Evolutionary conservation across 2,113 vertebrate species (phyloP).

Genomic region (Phodopus roborovskii): DNA sequence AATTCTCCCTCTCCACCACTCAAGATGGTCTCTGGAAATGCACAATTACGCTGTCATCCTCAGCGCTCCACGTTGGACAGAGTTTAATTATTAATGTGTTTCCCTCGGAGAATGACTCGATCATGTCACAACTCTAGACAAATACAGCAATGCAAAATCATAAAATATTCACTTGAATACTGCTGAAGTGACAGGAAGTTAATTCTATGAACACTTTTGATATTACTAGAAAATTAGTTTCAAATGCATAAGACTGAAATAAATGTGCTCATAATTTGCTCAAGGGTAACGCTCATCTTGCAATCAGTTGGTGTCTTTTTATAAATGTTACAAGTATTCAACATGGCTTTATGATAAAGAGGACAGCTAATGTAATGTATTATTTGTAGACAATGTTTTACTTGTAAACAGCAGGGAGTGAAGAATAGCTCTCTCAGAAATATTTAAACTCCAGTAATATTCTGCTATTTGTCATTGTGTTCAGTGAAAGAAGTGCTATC

Average conservation of each 20-base stretch:
- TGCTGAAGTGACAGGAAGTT: conserved; percentile 94
- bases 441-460: conserved; percentile 88
- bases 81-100: conserved; percentile 98
- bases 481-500: conserved; percentile 74
- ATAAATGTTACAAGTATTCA: conserved; percentile 90
- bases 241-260: conserved; percentile 91
- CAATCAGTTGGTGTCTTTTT: conserved; percentile 90
- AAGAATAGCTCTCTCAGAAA: conserved; percentile 86
- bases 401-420: conserved; percentile 89
- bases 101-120: conserved; percentile 94
- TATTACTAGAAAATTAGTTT: conserved; percentile 94
- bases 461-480: conserved; percentile 84
- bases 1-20: conserved; percentile 88
- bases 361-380: conserved; percentile 88
- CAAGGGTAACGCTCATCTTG: conserved; percentile 91
- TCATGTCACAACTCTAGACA: conserved; percentile 97
- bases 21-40: conserved; percentile 88
- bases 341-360: conserved; percentile 89
- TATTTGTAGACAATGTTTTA: conserved; percentile 89
- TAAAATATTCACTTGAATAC: conserved; percentile 97
- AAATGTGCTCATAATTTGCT: conserved; percentile 93
- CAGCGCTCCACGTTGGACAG: conserved; percentile 93
- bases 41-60: conserved; percentile 94
- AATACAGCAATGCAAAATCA: conserved; percentile 97
- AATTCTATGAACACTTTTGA: conserved; percentile 93